These are phyloP conservation scores for Syngnathus typhle DNA, from an alignment of 2,113 vertebrate genomes.

Conservation along the genomic window DNA sequence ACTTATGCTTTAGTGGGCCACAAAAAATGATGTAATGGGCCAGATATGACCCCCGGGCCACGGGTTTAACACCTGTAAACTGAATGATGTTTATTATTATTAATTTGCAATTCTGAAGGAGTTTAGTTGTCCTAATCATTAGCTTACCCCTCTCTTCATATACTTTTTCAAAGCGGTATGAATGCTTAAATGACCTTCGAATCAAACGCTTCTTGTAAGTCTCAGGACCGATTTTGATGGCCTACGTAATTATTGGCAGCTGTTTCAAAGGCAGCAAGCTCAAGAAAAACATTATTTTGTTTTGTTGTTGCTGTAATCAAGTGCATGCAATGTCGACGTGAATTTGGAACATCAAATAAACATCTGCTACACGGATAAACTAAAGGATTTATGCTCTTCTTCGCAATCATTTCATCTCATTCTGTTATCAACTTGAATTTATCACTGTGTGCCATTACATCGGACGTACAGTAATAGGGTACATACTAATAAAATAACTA, in stretches of 20 bases:
- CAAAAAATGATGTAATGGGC: background rate
- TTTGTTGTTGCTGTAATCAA: background rate
- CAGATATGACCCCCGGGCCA: background rate
- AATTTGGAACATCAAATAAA: background rate
- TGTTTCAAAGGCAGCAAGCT: conserved; percentile 8
- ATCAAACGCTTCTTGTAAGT: conserved; percentile 2
- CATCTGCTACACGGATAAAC: conserved; percentile 3
- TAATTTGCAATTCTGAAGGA: background rate
- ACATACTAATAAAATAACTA: too few relatives aligned
- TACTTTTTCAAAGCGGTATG: background rate
- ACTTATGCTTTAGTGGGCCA: background rate
- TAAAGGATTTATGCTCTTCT: background rate
- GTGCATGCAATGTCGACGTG: background rate
- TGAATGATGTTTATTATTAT: background rate
- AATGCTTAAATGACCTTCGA: conserved; percentile 19
- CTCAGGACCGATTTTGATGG: background rate
- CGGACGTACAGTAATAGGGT: too few relatives aligned
- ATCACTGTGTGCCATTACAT: background rate
- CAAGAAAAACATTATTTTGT: background rate
- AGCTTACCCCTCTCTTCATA: background rate
- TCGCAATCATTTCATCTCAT: background rate
- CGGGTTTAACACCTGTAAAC: background rate
- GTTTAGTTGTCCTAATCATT: background rate
- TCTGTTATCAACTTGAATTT: background rate
- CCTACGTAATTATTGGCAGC: conserved; percentile 5